phyloP scores from a whole-genome alignment of 2,113 vertebrate species.

The Protomyctophum bolini region DNA sequence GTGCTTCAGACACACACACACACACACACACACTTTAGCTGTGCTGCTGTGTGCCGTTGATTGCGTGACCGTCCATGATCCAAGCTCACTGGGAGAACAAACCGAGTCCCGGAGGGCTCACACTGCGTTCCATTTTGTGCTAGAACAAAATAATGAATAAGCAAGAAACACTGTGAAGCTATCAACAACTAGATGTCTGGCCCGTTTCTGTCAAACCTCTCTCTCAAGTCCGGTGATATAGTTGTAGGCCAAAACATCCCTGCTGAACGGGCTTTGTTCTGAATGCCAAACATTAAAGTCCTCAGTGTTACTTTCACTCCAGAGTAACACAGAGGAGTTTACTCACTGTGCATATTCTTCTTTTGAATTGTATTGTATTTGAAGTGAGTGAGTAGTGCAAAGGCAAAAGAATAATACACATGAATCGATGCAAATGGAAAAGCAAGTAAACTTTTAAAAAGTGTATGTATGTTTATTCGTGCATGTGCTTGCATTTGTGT shows the following conservation, averaged over 20 bases:
- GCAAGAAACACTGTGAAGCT: constrained; percentile 7
- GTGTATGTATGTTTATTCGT: constrained; percentile 8
- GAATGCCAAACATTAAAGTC: constrained; percentile 28
- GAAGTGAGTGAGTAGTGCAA: constrained; percentile 8
- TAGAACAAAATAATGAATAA: constrained; percentile 55
- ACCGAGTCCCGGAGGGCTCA: constrained; percentile 41
- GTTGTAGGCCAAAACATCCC: constrained; percentile 17
- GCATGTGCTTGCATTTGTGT: background rate
- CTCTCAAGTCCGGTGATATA: constrained; percentile 13
- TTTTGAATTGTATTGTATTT: background rate
- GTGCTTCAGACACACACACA: constrained; percentile 21
- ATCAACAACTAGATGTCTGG: background rate
- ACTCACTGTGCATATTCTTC: background rate
- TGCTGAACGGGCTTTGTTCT: constrained; percentile 19
- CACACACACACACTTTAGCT: no score
- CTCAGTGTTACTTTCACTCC: no score
- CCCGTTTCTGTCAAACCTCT: no score
- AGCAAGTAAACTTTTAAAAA: constrained; percentile 48
- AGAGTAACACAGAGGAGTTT: no score
- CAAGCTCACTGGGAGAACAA: constrained; percentile 66
- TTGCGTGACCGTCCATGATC: constrained; percentile 50
- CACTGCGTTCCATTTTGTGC: constrained; percentile 30
- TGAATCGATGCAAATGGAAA: constrained; percentile 39
- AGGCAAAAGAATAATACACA: constrained; percentile 7
- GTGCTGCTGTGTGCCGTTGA: constrained; percentile 36